Evolutionary conservation across 2,888 invertebrate genomes (phyloP).

Genomic region (Thelaira solivaga): DNA sequence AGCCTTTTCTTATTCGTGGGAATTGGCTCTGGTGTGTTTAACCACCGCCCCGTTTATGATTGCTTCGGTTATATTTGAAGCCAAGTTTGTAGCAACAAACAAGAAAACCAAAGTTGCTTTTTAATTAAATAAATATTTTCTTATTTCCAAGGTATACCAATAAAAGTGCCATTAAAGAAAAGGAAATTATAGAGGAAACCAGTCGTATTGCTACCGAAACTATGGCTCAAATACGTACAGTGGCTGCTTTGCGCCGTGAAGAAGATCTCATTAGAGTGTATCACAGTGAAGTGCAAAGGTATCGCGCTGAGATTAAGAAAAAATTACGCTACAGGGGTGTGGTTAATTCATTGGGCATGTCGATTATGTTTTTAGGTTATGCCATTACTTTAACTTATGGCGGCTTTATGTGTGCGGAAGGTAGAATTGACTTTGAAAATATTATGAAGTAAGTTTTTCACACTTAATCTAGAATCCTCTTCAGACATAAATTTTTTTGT

Average conservation of each 20-base stretch:
- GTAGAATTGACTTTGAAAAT: slow-evolving; percentile 81
- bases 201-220: slow-evolving; percentile 86
- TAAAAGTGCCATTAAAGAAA: slow-evolving; percentile 80
- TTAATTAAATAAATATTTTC: neutral
- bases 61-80: slow-evolving; percentile 83
- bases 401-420: slow-evolving; percentile 82
- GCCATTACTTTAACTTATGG: slow-evolving; percentile 85
- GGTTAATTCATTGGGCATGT: slow-evolving; percentile 85
- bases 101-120: no score
- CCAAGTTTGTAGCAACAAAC: slow-evolving; percentile 75
- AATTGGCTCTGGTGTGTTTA: slow-evolving; percentile 83
- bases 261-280: slow-evolving; percentile 80
- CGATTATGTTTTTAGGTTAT: slow-evolving; percentile 85
- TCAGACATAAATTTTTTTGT: neutral
- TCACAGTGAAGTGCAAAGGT: slow-evolving; percentile 79
- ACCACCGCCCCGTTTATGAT: slow-evolving; percentile 84
- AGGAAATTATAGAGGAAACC: slow-evolving; percentile 82
- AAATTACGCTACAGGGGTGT: slow-evolving; percentile 82
- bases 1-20: slow-evolving; percentile 83
- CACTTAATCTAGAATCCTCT: no score
- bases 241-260: slow-evolving; percentile 83
- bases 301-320: slow-evolving; percentile 78
- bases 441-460: slow-evolving; percentile 85
- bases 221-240: slow-evolving; percentile 84
- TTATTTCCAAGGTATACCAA: slow-evolving; percentile 78